Conservation (phyloP, 2,797 vertebrate species). For the Gouania willdenowi region DNA sequence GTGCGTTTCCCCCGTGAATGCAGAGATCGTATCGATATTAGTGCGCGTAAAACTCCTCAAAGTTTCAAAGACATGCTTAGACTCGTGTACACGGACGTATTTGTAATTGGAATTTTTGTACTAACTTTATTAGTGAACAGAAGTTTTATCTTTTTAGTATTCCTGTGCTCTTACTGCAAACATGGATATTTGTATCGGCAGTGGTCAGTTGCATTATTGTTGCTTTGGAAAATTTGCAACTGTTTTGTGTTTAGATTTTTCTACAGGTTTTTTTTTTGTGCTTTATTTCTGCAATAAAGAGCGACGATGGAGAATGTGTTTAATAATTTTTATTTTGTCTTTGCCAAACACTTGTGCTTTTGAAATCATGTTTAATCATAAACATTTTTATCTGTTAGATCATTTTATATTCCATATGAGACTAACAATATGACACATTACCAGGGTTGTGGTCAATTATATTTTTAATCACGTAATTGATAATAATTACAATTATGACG, state of each 20-base stretch:
- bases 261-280: slow-evolving; percentile 72
- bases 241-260: slow-evolving; percentile 75
- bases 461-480: no score
- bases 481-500: no score
- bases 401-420: no score
- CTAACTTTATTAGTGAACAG: slow-evolving; percentile 67
- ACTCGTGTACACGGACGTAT: slow-evolving; percentile 68
- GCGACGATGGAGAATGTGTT: slow-evolving; percentile 54
- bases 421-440: no score
- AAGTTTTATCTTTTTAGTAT: slow-evolving; percentile 71
- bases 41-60: slow-evolving; percentile 60
- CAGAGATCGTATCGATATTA: slow-evolving; percentile 55
- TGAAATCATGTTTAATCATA: no score
- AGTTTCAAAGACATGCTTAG: slow-evolving; percentile 46
- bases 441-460: no score
- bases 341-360: no score
- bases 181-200: slow-evolving; percentile 77
- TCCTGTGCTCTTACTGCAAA: slow-evolving; percentile 77
- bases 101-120: slow-evolving; percentile 76
- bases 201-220: slow-evolving; percentile 72
- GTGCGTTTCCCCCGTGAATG: slow-evolving; percentile 38
- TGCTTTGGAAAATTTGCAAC: slow-evolving; percentile 73
- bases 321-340: no score
- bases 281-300: slow-evolving; percentile 81
- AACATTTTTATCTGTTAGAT: no score